These are phyloP conservation scores for Halesus radiatus DNA, from an alignment of 1,140 invertebrate genomes.

Conservation along the genomic window DNA sequence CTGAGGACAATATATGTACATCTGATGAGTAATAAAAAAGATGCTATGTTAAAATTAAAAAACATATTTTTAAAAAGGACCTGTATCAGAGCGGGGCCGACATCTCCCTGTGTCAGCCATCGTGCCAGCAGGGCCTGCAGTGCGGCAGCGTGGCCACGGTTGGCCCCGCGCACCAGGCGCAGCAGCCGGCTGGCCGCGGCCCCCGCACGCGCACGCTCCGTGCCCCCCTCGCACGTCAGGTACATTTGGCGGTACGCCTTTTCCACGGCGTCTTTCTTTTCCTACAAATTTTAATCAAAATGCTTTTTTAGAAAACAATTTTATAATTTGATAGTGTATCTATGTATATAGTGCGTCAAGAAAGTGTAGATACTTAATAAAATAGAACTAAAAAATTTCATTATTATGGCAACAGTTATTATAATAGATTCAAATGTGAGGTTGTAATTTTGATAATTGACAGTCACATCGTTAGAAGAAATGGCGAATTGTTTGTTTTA, in stretches of 20 bases:
- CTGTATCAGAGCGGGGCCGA: constrained; percentile 69
- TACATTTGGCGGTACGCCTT: constrained; percentile 71
- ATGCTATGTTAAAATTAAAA: too few relatives aligned
- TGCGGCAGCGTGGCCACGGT: constrained; percentile 71
- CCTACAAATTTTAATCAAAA: constrained; percentile 59
- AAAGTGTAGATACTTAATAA: too few relatives aligned
- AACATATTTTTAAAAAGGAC: constrained; percentile 52
- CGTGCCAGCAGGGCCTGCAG: constrained; percentile 78
- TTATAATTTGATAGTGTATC: background rate
- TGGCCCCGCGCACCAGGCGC: constrained; percentile 70
- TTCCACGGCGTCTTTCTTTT: constrained; percentile 72
- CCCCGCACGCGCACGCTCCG: constrained; percentile 64
- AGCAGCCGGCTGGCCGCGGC: constrained; percentile 75
- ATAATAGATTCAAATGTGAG: too few relatives aligned
- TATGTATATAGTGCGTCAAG: too few relatives aligned
- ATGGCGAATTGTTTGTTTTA: too few relatives aligned
- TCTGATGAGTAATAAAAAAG: too few relatives aligned
- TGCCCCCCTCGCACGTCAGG: constrained; percentile 63
- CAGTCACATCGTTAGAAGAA: too few relatives aligned
- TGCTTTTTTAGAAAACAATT: too few relatives aligned
- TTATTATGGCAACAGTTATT: too few relatives aligned
- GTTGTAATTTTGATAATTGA: too few relatives aligned
- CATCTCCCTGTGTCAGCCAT: constrained; percentile 76
- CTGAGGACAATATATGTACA: too few relatives aligned
- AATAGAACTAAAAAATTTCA: too few relatives aligned